Evolutionary conservation across 2,113 vertebrate genomes (phyloP).

Genomic region (Carassius carassius): DNA sequence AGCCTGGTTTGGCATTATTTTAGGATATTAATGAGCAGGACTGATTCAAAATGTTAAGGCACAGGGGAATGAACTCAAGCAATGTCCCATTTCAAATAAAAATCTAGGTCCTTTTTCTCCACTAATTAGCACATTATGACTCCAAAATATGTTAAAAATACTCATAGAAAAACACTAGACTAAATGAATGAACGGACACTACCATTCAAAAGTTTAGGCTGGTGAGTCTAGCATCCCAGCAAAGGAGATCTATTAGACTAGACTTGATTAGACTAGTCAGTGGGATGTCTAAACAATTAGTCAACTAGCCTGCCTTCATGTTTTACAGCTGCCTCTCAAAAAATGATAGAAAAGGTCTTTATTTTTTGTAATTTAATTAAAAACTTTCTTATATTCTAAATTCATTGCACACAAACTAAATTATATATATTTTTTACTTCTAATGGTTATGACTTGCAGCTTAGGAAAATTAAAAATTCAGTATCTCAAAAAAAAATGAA

Average conservation of each 20-base stretch:
- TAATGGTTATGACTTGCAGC: too few relatives aligned
- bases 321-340: background rate
- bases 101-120: conserved; percentile 10
- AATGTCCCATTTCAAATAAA: background rate
- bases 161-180: background rate
- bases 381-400: too few relatives aligned
- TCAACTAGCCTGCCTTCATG: background rate
- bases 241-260: too few relatives aligned
- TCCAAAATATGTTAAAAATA: background rate
- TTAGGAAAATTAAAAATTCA: too few relatives aligned
- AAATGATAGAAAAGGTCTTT: too few relatives aligned
- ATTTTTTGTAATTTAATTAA: too few relatives aligned
- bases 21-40: conserved; percentile 21
- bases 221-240: too few relatives aligned
- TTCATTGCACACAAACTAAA: too few relatives aligned
- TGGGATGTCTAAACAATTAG: background rate
- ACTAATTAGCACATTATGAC: conserved; percentile 12
- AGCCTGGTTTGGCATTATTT: conserved; percentile 38
- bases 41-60: conserved; percentile 33
- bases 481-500: too few relatives aligned
- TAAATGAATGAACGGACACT: background rate
- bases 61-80: conserved; percentile 8
- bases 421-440: too few relatives aligned
- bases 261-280: background rate
- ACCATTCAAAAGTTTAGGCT: background rate